Base-by-base conservation (phyloP, 2,888 invertebrate species). In the Hoplodrina blanda region DNA sequence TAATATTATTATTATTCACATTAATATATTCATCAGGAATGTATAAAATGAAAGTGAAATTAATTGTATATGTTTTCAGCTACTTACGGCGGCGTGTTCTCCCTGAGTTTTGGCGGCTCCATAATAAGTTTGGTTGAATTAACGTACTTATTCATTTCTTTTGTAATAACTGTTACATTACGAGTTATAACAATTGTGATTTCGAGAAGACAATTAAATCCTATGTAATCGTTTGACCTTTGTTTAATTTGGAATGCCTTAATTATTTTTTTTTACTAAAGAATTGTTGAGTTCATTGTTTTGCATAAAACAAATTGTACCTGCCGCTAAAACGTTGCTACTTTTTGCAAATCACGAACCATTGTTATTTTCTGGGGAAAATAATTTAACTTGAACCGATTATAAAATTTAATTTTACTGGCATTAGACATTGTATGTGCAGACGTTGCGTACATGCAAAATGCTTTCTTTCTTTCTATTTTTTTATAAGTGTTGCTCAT, bases 81-180 rank as follows among this genome's bases (percentile, higher is more conserved):
- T 0, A 94, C 93, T 0, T 94, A 94, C 62, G 95, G 95, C 17
- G 94, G 95, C 1, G 87, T 95, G 0, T 91, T 95, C 50, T 93
- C 94, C 0, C 81, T 95, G 0, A 91, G 91, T 65, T 92, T 94
- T 65, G 95, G 95, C 0, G 93, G 91, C 0, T 95, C 95, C 0
- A 80, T 95, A 17, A 84, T 94, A 5, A 94, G 93, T 2, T n/a
- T 93, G 4, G 84, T 89, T 2, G 95, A 95, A 76, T 61, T 94
- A 7, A 49, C 82, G 2, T 92, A 91, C 81, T 82, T 93, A 56
- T 60, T 91, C 0, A 1, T 85, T 8, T 84, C 84, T 2, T 78
- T 74, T 68, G 33, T 80, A n/a, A 62, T 81, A 13, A 66, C 71
- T 15, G 33, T 62, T 57, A 13, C 71, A 44, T 30, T 78, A 37